Conservation (phyloP, 1,140 invertebrate species). For the Teleogryllus occipitalis region DNA sequence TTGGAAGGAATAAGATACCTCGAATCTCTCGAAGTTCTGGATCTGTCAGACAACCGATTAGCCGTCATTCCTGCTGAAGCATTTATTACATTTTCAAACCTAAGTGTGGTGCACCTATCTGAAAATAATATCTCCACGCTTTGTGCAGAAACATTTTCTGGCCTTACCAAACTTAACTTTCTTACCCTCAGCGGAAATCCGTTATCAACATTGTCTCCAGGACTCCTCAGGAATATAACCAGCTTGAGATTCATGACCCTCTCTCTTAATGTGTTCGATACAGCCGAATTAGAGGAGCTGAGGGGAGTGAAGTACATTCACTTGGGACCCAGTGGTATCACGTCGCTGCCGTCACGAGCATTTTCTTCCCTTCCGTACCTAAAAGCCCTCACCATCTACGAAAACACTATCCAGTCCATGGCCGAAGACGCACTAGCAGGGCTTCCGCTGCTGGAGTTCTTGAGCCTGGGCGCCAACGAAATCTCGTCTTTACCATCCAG, state of each 20-base stretch:
- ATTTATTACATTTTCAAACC: constrained; percentile 28
- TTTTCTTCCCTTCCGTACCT: constrained; percentile 27
- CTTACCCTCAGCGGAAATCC: constrained; percentile 33
- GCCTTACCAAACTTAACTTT: constrained; percentile 28
- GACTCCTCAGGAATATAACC: not conserved
- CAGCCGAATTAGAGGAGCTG: constrained; percentile 25
- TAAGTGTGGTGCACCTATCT: constrained; percentile 30
- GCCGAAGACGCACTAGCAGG: not conserved
- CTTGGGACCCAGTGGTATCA: constrained; percentile 31
- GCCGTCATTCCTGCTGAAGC: constrained; percentile 26
- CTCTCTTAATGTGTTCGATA: not conserved
- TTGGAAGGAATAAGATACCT: constrained; percentile 19
- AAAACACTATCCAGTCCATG: not conserved
- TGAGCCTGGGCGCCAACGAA: not conserved
- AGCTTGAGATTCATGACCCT: not conserved
- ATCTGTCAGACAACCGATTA: constrained; percentile 22
- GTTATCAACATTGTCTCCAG: constrained; percentile 28
- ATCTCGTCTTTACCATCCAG: not conserved
- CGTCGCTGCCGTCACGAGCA: constrained; percentile 16
- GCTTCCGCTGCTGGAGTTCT: not conserved
- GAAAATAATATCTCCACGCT: constrained; percentile 32
- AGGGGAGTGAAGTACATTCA: constrained; percentile 29
- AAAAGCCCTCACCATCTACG: not conserved
- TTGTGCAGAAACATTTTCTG: constrained; percentile 28
- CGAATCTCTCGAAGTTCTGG: constrained; percentile 11